These are phyloP conservation scores for Drosophila ironensis DNA, from an alignment of 1,140 invertebrate species.

Conservation along the genomic window DNA sequence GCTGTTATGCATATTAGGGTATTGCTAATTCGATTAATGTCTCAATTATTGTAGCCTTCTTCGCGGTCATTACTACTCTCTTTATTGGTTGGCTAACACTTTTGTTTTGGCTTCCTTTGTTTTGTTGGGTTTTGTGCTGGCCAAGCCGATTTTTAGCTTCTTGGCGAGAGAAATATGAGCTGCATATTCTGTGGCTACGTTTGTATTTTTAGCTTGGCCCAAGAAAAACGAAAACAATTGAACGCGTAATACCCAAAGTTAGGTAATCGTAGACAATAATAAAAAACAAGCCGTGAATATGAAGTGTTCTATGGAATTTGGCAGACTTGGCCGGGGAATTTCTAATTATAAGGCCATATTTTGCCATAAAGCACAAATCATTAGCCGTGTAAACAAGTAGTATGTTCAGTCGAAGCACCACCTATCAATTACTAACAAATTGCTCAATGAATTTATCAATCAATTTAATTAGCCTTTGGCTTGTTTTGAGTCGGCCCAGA, in stretches of 20 bases:
- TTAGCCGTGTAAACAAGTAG: neutral
- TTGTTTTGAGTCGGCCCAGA: constrained; percentile 25
- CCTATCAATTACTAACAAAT: constrained; percentile 9
- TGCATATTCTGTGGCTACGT: constrained; percentile 32
- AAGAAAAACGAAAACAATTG: constrained; percentile 50
- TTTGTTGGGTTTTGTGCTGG: constrained; percentile 20
- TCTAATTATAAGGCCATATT: constrained; percentile 12
- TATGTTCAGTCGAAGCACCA: neutral
- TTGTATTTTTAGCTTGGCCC: constrained; percentile 44
- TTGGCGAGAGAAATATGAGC: constrained; percentile 56
- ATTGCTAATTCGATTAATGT: constrained; percentile 6
- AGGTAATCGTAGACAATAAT: constrained; percentile 42
- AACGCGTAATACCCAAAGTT: constrained; percentile 38
- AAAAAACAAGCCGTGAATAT: neutral
- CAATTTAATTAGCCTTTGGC: constrained; percentile 32
- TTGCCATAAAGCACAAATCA: neutral
- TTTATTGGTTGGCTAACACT: constrained; percentile 39
- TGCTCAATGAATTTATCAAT: constrained; percentile 25
- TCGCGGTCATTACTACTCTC: constrained; percentile 35
- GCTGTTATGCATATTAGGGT: constrained; percentile 6
- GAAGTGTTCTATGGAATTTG: constrained; percentile 13
- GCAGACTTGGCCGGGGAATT: neutral
- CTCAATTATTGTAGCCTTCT: constrained; percentile 11
- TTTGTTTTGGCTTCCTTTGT: constrained; percentile 42
- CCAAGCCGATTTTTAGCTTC: constrained; percentile 26